phyloP scores from a whole-genome alignment of 2,113 vertebrate species.

The Australoheros scitulus region DNA sequence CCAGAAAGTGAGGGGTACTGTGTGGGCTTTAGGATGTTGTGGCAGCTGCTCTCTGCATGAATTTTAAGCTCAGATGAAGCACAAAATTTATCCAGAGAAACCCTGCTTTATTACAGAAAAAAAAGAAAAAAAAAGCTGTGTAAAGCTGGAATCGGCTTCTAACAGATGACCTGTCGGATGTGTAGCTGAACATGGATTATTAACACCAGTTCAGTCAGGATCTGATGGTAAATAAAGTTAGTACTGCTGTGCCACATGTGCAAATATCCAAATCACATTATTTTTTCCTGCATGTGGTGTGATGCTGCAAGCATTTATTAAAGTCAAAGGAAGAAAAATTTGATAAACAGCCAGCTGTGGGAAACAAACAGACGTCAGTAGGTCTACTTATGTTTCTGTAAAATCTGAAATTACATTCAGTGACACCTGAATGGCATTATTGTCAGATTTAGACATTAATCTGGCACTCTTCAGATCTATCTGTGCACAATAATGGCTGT shows the following conservation, averaged over 20 bases:
- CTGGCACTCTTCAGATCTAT: constrained; percentile 1
- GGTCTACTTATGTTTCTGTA: background rate
- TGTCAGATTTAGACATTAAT: background rate
- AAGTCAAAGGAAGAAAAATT: background rate
- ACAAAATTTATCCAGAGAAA: background rate
- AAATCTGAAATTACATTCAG: constrained; percentile 8
- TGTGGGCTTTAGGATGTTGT: background rate
- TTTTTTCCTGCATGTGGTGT: background rate
- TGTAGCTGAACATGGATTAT: background rate
- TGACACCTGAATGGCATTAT: background rate
- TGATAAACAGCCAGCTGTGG: background rate
- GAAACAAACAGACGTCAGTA: background rate
- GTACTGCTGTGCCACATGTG: constrained; percentile 5
- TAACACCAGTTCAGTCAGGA: background rate
- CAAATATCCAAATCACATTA: background rate
- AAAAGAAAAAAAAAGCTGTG: background rate
- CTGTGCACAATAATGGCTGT: background rate
- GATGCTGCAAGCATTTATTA: background rate
- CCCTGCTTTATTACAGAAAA: background rate
- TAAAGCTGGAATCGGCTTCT: background rate
- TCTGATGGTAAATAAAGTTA: background rate
- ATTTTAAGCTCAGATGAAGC: background rate
- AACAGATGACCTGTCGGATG: background rate
- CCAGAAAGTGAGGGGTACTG: background rate
- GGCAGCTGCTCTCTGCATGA: background rate